Percentiles rank a stretch among this genome's conserved stretches.
phyloP scores from a whole-genome alignment of 1,140 invertebrate genomes.

The Saccostrea echinata region DNA sequence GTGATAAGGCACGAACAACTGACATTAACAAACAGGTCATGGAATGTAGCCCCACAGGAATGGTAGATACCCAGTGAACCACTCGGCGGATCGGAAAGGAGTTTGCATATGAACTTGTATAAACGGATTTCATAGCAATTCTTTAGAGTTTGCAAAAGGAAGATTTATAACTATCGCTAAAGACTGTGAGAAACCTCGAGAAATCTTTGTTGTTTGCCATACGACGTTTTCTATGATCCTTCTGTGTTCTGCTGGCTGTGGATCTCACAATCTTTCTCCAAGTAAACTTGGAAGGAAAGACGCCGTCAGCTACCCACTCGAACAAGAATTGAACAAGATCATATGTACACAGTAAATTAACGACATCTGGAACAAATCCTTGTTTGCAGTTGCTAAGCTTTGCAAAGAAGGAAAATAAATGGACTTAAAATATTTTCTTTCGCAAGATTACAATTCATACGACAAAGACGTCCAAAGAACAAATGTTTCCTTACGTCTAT shows the following conservation, averaged over 20 bases:
- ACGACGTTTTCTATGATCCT: not conserved
- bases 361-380: conserved; percentile 3
- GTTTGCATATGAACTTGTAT: too few species aligned
- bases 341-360: not conserved
- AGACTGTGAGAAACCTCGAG: not conserved
- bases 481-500: not conserved
- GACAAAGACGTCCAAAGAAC: conserved; percentile 1
- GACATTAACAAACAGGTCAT: too few species aligned
- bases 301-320: too few species aligned
- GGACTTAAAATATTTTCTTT: not conserved
- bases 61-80: too few species aligned
- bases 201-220: not conserved
- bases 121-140: too few species aligned
- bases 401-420: not conserved
- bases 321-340: not conserved
- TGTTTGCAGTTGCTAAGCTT: not conserved
- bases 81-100: too few species aligned
- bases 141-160: not conserved
- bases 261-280: not conserved
- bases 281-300: not conserved
- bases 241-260: not conserved
- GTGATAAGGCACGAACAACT: too few species aligned
- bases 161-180: not conserved
- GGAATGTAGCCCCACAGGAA: too few species aligned
- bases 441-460: not conserved